Evolutionary conservation across 2,888 invertebrate species (phyloP).

Genomic region (Troides oblongomaculatus): DNA sequence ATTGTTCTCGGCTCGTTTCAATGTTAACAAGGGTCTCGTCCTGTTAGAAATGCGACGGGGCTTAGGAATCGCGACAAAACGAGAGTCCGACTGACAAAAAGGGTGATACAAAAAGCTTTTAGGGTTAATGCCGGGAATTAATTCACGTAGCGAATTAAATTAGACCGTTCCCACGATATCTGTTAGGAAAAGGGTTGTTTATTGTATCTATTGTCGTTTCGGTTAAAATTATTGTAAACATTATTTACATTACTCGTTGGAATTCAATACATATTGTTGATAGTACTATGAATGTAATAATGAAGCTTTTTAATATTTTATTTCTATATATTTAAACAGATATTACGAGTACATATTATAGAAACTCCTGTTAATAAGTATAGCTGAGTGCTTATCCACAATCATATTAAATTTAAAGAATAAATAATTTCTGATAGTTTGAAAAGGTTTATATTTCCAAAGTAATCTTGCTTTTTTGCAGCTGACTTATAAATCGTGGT

Average conservation of each 20-base stretch:
- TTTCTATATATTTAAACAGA: background rate
- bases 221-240: background rate
- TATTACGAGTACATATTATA: background rate
- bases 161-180: constrained; percentile 35
- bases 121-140: constrained; percentile 53
- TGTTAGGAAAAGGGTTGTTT: constrained; percentile 17
- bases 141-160: constrained; percentile 39
- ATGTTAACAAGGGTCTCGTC: constrained; percentile 33
- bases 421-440: too few relatives aligned
- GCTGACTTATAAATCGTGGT: too few relatives aligned
- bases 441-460: too few relatives aligned
- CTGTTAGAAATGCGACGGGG: constrained; percentile 40
- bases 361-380: background rate
- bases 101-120: constrained; percentile 49
- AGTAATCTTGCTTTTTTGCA: too few relatives aligned
- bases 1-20: constrained; percentile 24
- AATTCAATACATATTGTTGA: background rate
- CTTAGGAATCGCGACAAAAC: constrained; percentile 49
- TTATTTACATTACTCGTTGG: background rate
- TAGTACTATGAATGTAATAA: background rate
- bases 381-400: background rate
- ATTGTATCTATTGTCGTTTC: background rate
- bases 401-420: background rate
- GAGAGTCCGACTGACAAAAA: constrained; percentile 46
- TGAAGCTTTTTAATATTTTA: background rate